A percentile compares a stretch with the other conserved stretches of the same genome.
These are phyloP conservation scores for Himalopsyche kuldschensis DNA, from an alignment of 2,888 invertebrate species.

Conservation along the genomic window DNA sequence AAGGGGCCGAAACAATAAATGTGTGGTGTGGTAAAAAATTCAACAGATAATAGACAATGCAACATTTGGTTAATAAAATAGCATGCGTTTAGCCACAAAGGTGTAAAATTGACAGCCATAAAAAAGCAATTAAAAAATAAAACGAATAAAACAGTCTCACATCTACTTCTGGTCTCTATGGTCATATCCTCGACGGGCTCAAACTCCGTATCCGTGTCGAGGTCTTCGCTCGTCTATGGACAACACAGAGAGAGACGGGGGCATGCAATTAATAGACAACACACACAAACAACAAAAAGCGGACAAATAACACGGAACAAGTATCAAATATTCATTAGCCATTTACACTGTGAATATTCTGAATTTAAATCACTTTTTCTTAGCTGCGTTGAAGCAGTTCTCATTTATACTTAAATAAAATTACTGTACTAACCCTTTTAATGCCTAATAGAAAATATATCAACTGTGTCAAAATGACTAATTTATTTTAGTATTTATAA, in stretches of 20 bases:
- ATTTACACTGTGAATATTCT: too few relatives aligned
- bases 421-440: too few relatives aligned
- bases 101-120: background rate
- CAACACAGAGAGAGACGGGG: conserved; percentile 39
- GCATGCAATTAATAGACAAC: conserved; percentile 38
- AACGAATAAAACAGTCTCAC: conserved; percentile 51
- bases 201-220: conserved; percentile 71
- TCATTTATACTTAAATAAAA: too few relatives aligned
- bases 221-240: conserved; percentile 65
- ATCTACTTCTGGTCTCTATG: conserved; percentile 67
- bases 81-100: background rate
- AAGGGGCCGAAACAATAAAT: too few relatives aligned
- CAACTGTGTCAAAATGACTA: too few relatives aligned
- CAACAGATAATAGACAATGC: too few relatives aligned
- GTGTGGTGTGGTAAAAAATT: too few relatives aligned
- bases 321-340: background rate
- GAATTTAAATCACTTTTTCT: too few relatives aligned
- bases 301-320: conserved; percentile 21
- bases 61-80: background rate
- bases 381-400: too few relatives aligned
- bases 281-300: conserved; percentile 19
- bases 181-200: conserved; percentile 70
- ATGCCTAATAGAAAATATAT: too few relatives aligned
- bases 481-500: too few relatives aligned
- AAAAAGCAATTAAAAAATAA: conserved; percentile 29